Evolutionary conservation across 2,888 invertebrate genomes (phyloP).

Genomic region (Xylota segnis): DNA sequence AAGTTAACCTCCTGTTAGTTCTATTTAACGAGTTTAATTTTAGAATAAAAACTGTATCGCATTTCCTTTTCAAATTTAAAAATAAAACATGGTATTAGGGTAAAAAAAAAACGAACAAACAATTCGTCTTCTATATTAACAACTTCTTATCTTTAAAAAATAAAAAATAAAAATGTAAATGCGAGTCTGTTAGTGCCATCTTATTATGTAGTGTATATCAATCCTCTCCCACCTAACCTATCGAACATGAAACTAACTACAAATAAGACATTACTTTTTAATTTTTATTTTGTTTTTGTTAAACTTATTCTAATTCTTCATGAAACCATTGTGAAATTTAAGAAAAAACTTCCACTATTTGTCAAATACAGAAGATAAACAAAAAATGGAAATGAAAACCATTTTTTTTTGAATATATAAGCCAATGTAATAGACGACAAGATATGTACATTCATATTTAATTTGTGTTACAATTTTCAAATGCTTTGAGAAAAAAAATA

Average conservation of each 20-base stretch:
- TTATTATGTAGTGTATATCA: slow-evolving; percentile 56
- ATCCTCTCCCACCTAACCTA: slow-evolving; percentile 65
- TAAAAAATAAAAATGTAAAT: slow-evolving; percentile 3
- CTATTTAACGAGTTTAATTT: slow-evolving; percentile 11
- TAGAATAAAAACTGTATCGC: slow-evolving; percentile 42
- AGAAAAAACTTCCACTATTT: slow-evolving; percentile 17
- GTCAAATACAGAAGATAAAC: neutral
- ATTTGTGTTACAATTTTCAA: no score
- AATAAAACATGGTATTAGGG: slow-evolving; percentile 24
- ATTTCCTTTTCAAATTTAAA: slow-evolving; percentile 30
- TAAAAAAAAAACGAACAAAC: neutral
- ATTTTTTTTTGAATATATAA: no score
- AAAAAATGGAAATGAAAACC: neutral
- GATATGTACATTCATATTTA: neutral
- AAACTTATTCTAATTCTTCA: slow-evolving; percentile 3
- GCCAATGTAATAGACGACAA: neutral
- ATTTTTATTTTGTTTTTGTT: neutral
- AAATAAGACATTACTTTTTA: slow-evolving; percentile 34
- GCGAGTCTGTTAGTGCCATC: slow-evolving; percentile 55
- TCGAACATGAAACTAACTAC: slow-evolving; percentile 55
- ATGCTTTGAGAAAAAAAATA: no score
- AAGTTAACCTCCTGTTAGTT: neutral
- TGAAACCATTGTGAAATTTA: neutral
- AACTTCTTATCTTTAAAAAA: slow-evolving; percentile 8
- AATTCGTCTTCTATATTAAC: slow-evolving; percentile 12